These are phyloP conservation scores for Zaprionus taronus DNA, from an alignment of 1,140 invertebrate genomes.

Conservation along the genomic window DNA sequence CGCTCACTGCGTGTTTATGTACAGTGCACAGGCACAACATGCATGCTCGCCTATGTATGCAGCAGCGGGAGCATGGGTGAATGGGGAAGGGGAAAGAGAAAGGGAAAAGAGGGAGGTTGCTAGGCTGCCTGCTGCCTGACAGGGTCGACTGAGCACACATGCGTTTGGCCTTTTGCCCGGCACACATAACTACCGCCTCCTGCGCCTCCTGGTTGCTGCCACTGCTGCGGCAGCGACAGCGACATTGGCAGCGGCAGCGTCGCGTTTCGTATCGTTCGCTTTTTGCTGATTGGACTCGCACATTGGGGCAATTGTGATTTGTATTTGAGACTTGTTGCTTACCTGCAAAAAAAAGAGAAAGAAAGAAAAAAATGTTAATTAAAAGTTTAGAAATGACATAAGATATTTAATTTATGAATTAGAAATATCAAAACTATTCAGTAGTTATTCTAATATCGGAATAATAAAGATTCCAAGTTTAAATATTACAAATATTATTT, in stretches of 20 bases:
- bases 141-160: slow-evolving; percentile 64
- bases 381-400: background rate
- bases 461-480: background rate
- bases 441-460: too few species aligned
- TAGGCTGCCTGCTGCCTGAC: slow-evolving; percentile 31
- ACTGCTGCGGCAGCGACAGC: slow-evolving; percentile 15
- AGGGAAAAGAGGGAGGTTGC: background rate
- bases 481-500: background rate
- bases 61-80: background rate
- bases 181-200: slow-evolving; percentile 66
- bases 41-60: slow-evolving; percentile 13
- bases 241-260: slow-evolving; percentile 42
- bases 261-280: slow-evolving; percentile 57
- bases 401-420: background rate
- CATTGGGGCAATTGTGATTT: slow-evolving; percentile 36
- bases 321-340: slow-evolving; percentile 1
- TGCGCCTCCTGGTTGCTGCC: slow-evolving; percentile 22
- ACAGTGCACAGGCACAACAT: slow-evolving; percentile 28
- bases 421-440: background rate
- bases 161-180: slow-evolving; percentile 81
- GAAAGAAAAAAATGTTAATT: background rate
- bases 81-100: slow-evolving; percentile 7
- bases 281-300: slow-evolving; percentile 68
- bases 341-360: slow-evolving; percentile 27
- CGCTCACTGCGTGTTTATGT: slow-evolving; percentile 31